A percentile compares a stretch with the other conserved stretches of the same genome.
phyloP scores from a whole-genome alignment of 2,888 invertebrate genomes.

The Protophormia terraenovae region DNA sequence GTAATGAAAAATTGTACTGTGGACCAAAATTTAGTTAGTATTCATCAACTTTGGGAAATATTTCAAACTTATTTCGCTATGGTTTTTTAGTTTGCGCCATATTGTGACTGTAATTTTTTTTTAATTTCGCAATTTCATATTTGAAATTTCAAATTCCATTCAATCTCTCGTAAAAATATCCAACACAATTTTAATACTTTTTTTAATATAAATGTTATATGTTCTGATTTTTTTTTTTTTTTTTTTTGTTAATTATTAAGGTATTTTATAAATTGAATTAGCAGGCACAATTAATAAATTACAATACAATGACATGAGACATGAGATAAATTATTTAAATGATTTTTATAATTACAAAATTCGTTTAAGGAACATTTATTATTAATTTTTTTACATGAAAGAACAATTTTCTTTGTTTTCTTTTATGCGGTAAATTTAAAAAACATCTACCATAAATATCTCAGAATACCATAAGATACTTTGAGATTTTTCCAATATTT shows the following conservation, averaged over 20 bases:
- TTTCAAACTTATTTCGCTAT: too few species aligned
- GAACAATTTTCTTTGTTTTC: background rate
- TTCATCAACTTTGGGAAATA: too few species aligned
- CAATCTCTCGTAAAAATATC: background rate
- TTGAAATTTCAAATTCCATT: too few species aligned
- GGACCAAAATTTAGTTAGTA: too few species aligned
- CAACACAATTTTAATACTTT: background rate
- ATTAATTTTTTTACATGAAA: conserved; percentile 14
- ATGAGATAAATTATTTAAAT: conserved; percentile 34
- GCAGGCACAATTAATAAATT: conserved; percentile 69
- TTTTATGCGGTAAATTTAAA: background rate
- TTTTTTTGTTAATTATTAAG: conserved; percentile 26
- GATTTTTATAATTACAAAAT: conserved; percentile 54
- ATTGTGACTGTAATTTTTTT: too few species aligned
- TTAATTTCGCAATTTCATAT: too few species aligned
- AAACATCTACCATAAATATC: background rate
- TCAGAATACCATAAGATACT: too few species aligned
- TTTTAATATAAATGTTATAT: background rate
- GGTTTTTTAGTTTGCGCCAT: too few species aligned
- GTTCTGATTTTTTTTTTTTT: background rate
- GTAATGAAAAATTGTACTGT: too few species aligned
- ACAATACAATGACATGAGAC: conserved; percentile 50
- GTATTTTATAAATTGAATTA: conserved; percentile 50
- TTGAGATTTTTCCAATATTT: too few species aligned
- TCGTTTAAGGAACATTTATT: conserved; percentile 63